phyloP scores from a whole-genome alignment of 1,140 invertebrate species.

The Nomia melanderi region DNA sequence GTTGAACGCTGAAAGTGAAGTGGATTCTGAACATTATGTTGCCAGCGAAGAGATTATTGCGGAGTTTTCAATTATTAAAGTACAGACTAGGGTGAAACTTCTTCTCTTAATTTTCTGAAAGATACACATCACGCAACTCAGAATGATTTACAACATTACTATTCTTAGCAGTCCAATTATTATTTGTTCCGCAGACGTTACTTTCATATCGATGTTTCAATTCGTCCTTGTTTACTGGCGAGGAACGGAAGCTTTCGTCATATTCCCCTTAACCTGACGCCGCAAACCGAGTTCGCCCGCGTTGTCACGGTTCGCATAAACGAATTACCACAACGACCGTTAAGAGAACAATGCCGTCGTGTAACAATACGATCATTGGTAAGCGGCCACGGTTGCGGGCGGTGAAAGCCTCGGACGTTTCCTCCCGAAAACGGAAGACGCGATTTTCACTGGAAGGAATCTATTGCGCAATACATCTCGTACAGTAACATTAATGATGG shows the following conservation, averaged over 20 bases:
- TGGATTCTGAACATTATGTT: too few relatives aligned
- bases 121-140: too few relatives aligned
- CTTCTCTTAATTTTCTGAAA: too few relatives aligned
- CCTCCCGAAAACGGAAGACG: slow-evolving; percentile 25
- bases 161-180: too few relatives aligned
- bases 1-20: too few relatives aligned
- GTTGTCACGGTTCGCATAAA: slow-evolving; percentile 24
- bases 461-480: not conserved
- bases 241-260: not conserved
- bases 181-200: not conserved
- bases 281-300: not conserved
- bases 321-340: slow-evolving; percentile 25
- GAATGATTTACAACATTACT: too few relatives aligned
- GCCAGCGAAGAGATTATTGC: too few relatives aligned
- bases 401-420: slow-evolving; percentile 31
- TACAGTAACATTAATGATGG: not conserved
- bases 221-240: not conserved
- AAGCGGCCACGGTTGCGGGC: slow-evolving; percentile 6
- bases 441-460: slow-evolving; percentile 5
- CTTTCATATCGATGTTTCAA: not conserved
- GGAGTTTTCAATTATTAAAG: too few relatives aligned
- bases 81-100: too few relatives aligned
- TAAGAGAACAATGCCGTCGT: slow-evolving; percentile 32
- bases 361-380: slow-evolving; percentile 27
- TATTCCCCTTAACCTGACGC: not conserved